Evolutionary conservation across 1,140 invertebrate genomes (phyloP), one percentile per base, ranked within the genome.

Genomic region (Drosophila grimshawi): DNA sequence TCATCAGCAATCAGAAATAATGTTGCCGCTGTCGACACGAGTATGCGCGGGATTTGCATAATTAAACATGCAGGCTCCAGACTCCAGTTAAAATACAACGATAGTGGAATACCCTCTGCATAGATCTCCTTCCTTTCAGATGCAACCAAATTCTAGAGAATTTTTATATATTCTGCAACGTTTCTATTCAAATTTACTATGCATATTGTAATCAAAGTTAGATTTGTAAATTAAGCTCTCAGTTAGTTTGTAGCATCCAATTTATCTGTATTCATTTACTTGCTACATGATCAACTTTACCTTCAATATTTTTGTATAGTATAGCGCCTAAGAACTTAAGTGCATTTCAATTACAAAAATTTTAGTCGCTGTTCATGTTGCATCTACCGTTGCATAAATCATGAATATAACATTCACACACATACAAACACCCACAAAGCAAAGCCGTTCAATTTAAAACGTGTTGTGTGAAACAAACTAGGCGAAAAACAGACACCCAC

Each of bases 381-480:
- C 52, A 75, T 62, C 11, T 52, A 37, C 35, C 60, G 51, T 60
- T 80, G 77, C 76, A 76, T 86, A 86, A 86, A 78, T 86, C 78
- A 86, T 64, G 53, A 53, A 70, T 51, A 61, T 69, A 53, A 61
- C 64, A 81, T 19, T 35, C 64, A 61, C 6, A 64, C 55, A 52
- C 29, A 49, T 5, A 45, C 52, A 57, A 35, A 46, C 6, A 53
- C 39, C 32, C 6, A 33, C 33, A 78, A 74, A 86, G 33, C 49
- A 81, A 82, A 88, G 85, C 85, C 68, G 85, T 80, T 80, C 83
- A 88, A 88, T 88, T 74, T 83, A 52, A 71, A 80, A 88, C 80
- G 83, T 89, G 83, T 88, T 81, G 68, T 56, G 41, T 55, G 60
- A 67, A 70, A 65, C 77, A 66, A 80, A 67, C 67, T 56, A 57